Conservation (phyloP, 2,113 vertebrate genomes). For the Isichthys henryi region DNA sequence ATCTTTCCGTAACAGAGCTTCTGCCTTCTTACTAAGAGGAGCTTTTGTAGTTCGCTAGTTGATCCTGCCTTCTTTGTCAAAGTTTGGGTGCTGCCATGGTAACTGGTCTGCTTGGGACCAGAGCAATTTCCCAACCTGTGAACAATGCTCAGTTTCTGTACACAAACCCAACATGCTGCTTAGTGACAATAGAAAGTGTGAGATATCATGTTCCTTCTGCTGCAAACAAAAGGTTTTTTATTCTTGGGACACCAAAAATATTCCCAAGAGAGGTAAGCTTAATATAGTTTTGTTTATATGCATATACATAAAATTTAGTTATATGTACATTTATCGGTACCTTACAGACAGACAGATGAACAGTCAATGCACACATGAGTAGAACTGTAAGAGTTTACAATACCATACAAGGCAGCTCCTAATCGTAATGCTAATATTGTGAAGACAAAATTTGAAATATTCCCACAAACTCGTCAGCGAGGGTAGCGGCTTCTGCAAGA, state of each 20-base stretch:
- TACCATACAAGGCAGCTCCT: neutral
- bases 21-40: neutral
- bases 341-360: neutral
- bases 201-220: neutral
- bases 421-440: neutral
- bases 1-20: neutral
- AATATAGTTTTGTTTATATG: neutral
- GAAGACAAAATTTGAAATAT: neutral
- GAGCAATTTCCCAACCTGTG: neutral
- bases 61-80: conserved; percentile 8
- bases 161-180: neutral
- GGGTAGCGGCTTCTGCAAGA: too few species aligned
- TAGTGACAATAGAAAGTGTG: neutral
- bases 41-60: neutral
- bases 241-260: neutral
- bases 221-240: neutral
- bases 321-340: neutral
- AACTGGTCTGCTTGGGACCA: conserved; percentile 9
- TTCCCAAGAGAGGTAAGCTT: neutral
- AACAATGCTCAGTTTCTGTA: conserved; percentile 7
- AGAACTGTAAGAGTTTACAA: neutral
- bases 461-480: neutral
- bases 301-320: neutral
- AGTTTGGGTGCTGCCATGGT: conserved; percentile 37
- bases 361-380: neutral